phyloP scores from a whole-genome alignment of 2,113 vertebrate genomes.

The Xenopus tropicalis region UCB_Xtro_10.0 CM004445.2:105524001-105524500 shows the following conservation, averaged over 20 bases:
- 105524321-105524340: conserved; percentile 89
- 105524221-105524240: conserved; percentile 95
- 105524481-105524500: conserved; percentile 66
- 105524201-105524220: conserved; percentile 56
- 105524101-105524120: too few species aligned
- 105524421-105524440: conserved; percentile 59
- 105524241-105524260: conserved; percentile 88
- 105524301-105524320: conserved; percentile 92
- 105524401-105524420: conserved; percentile 60
- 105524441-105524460: conserved; percentile 64
- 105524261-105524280: conserved; percentile 86
- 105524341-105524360: conserved; percentile 90
- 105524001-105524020: too few species aligned
- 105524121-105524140: too few species aligned
- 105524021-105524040: too few species aligned
- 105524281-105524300: conserved; percentile 85
- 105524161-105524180: neutral
- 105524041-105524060: too few species aligned
- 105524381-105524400: conserved; percentile 55
- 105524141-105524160: too few species aligned
- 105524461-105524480: conserved; percentile 65
- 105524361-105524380: conserved; percentile 74
- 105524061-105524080: too few species aligned
- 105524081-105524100: too few species aligned
- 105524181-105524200: conserved; percentile 14